Conservation (phyloP, 2,797 vertebrate genomes). For the Coilia nasus region DNA sequence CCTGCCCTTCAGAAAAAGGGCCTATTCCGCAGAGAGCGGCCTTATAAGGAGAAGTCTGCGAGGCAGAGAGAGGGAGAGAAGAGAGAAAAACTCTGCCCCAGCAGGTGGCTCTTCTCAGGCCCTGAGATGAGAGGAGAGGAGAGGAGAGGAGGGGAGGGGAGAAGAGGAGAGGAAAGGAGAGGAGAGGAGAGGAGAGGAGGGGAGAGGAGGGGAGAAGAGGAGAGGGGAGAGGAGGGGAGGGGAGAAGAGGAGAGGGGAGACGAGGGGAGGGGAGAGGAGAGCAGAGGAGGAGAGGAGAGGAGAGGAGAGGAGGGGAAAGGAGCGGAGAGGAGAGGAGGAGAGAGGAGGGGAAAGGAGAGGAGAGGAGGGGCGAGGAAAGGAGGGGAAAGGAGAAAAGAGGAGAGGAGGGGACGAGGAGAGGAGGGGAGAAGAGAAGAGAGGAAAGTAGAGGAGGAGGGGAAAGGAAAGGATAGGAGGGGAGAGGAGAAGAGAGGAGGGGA, state of each 20-base stretch:
- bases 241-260: not conserved
- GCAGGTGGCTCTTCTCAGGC: conserved; percentile 64
- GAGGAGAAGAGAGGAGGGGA: not conserved
- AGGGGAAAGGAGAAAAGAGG: not conserved
- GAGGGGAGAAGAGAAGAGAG: not conserved
- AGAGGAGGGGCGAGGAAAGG: not conserved
- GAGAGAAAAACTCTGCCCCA: conserved; percentile 46
- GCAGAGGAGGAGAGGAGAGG: not conserved
- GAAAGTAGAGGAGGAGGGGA: not conserved
- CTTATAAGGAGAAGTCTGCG: conserved; percentile 69
- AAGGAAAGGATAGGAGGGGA: not conserved
- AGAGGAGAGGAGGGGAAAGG: not conserved
- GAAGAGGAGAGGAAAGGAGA: not conserved
- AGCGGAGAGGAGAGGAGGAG: not conserved
- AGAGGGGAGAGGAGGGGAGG: not conserved
- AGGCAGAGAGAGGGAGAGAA: conserved; percentile 30
- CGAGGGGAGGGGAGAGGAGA: not conserved
- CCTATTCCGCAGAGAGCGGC: conserved; percentile 56
- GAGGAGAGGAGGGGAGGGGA: not conserved
- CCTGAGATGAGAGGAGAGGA: not conserved
- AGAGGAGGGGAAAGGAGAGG: not conserved
- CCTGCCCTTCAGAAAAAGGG: conserved; percentile 52
- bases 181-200: not conserved
- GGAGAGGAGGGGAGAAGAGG: not conserved
- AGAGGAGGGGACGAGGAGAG: not conserved